These are phyloP conservation scores for Microtus montanus DNA, from an alignment of 2,113 vertebrate species.

Conservation along the genomic window DNA sequence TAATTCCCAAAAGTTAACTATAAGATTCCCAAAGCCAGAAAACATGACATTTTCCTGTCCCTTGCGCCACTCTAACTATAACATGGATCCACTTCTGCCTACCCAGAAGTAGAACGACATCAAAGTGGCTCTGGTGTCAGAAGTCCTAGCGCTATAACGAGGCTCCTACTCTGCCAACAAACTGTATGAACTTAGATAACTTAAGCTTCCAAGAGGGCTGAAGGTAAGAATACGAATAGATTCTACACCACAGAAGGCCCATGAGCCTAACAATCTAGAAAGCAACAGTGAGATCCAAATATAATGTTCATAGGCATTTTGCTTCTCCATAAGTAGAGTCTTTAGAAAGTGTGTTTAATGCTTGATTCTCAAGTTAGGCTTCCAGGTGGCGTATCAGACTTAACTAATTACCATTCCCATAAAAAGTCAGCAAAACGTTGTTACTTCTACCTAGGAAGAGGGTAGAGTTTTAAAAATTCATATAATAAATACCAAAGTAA, in stretches of 20 bases:
- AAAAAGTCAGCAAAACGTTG: constrained; percentile 33
- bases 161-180: not conserved
- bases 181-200: not conserved
- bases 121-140: not conserved
- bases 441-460: constrained; percentile 23
- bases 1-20: not conserved
- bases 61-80: not conserved
- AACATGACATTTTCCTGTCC: not conserved
- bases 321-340: not conserved
- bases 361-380: not conserved
- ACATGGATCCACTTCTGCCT: not conserved
- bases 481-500: constrained; percentile 23
- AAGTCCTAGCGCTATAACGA: not conserved
- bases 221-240: not conserved
- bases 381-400: not conserved
- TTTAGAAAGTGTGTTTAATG: not conserved
- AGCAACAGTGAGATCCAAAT: not conserved
- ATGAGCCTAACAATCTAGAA: not conserved
- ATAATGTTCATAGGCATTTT: not conserved
- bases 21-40: constrained; percentile 17
- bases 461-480: constrained; percentile 14
- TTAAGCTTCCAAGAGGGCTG: not conserved
- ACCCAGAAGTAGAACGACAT: not conserved
- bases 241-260: not conserved
- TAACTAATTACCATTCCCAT: not conserved